A percentile compares a stretch with the other conserved stretches of the same genome.
Evolutionary conservation across 2,888 invertebrate genomes (phyloP).

Genomic region (Scaptomyza cyrtandrae): DNA sequence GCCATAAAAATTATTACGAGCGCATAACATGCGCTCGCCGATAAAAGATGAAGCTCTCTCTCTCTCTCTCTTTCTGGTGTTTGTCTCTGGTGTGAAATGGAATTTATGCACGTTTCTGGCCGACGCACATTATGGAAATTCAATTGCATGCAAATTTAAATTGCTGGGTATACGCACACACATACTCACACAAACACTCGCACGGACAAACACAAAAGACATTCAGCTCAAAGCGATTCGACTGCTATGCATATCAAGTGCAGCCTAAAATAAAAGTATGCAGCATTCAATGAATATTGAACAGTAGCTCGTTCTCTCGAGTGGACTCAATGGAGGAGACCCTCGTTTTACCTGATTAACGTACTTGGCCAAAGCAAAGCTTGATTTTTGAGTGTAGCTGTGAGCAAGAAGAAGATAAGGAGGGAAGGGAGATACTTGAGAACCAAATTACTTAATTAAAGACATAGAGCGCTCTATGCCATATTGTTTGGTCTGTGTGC

Average conservation of each 20-base stretch:
- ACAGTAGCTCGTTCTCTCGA: slow-evolving; percentile 14
- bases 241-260: slow-evolving; percentile 58
- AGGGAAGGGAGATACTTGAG: neutral
- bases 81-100: slow-evolving; percentile 61
- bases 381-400: slow-evolving; percentile 12
- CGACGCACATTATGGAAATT: slow-evolving; percentile 75
- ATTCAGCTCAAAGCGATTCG: slow-evolving; percentile 15
- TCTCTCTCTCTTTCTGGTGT: slow-evolving; percentile 2
- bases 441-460: slow-evolving; percentile 62
- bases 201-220: neutral
- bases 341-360: slow-evolving; percentile 23
- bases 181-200: slow-evolving; percentile 6
- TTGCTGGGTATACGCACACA: slow-evolving; percentile 44
- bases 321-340: slow-evolving; percentile 5
- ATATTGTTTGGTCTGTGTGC: slow-evolving; percentile 39
- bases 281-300: slow-evolving; percentile 69
- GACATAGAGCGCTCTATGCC: slow-evolving; percentile 16
- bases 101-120: slow-evolving; percentile 75
- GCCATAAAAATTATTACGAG: slow-evolving; percentile 77
- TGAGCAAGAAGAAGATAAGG: neutral
- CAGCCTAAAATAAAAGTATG: slow-evolving; percentile 68
- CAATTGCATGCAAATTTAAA: slow-evolving; percentile 78
- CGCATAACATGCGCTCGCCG: slow-evolving; percentile 64
- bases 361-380: slow-evolving; percentile 4
- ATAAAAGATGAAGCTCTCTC: slow-evolving; percentile 34